Conservation (phyloP, 2,113 vertebrate genomes). For the Marcusenius ussheri region DNA sequence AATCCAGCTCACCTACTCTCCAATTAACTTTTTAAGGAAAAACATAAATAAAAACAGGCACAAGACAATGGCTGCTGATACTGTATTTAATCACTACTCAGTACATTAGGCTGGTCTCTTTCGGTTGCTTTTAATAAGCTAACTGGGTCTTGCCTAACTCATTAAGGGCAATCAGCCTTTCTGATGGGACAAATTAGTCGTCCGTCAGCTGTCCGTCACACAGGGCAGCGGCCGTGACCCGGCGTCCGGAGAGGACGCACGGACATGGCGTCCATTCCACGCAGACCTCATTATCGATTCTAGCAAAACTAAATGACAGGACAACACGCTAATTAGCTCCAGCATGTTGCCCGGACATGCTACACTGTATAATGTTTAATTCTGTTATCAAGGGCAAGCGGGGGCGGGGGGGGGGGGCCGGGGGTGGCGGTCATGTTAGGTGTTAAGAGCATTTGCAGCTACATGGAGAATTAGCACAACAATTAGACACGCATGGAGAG, state of each 20-base stretch:
- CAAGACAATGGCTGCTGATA: not conserved
- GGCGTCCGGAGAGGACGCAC: not conserved
- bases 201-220: not conserved
- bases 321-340: conserved; percentile 49
- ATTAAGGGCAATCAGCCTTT: not conserved
- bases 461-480: conserved; percentile 7
- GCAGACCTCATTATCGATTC: conserved; percentile 48
- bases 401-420: not conserved
- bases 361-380: conserved; percentile 52
- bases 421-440: not conserved
- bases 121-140: not conserved
- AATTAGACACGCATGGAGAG: conserved; percentile 13
- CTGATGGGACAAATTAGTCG: not conserved
- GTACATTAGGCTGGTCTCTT: not conserved
- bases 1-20: not conserved
- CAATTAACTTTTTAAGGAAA: not conserved
- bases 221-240: not conserved
- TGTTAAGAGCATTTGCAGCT: not conserved
- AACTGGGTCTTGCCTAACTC: not conserved
- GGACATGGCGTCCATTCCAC: conserved; percentile 34
- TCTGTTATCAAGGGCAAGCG: conserved; percentile 37
- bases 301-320: conserved; percentile 46
- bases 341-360: conserved; percentile 43
- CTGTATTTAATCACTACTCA: not conserved
- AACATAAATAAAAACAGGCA: not conserved